Conservation (phyloP, 1,140 invertebrate genomes). For the Drosophila quadrilineata region DNA sequence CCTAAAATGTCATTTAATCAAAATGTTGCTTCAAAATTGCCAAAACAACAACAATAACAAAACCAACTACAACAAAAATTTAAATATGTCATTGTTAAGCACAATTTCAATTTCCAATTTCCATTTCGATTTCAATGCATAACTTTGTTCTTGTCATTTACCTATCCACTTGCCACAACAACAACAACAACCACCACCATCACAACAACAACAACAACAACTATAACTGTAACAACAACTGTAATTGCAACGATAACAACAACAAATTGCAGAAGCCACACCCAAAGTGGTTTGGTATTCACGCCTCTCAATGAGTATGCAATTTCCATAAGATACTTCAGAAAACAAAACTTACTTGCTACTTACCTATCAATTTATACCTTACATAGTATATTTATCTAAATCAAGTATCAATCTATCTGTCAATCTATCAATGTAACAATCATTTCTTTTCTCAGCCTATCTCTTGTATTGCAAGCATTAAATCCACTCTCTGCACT, state of each 20-base stretch:
- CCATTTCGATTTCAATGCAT: conserved; percentile 32
- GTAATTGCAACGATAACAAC: conserved; percentile 23
- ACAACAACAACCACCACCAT: conserved; percentile 29
- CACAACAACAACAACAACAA: conserved; percentile 12
- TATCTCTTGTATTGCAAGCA: conserved; percentile 29
- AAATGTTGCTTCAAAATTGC: neutral
- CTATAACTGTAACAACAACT: conserved; percentile 8
- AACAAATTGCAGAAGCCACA: conserved; percentile 61
- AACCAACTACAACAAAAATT: neutral
- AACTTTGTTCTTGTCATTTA: conserved; percentile 40
- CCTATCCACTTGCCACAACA: conserved; percentile 27
- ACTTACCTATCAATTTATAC: conserved; percentile 26
- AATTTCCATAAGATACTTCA: conserved; percentile 45
- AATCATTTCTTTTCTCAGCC: neutral
- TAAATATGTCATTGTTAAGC: conserved; percentile 1
- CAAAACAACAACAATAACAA: neutral
- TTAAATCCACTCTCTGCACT: conserved; percentile 2
- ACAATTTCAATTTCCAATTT: neutral
- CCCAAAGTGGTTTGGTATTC: conserved; percentile 79
- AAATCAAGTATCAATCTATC: conserved; percentile 5
- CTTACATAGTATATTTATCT: neutral
- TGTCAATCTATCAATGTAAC: conserved; percentile 8
- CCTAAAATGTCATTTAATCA: no score
- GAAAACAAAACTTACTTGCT: conserved; percentile 54
- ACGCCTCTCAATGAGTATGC: conserved; percentile 81